Conservation (phyloP, 2,797 vertebrate genomes). For the Pyrocephalus nanus region DNA sequence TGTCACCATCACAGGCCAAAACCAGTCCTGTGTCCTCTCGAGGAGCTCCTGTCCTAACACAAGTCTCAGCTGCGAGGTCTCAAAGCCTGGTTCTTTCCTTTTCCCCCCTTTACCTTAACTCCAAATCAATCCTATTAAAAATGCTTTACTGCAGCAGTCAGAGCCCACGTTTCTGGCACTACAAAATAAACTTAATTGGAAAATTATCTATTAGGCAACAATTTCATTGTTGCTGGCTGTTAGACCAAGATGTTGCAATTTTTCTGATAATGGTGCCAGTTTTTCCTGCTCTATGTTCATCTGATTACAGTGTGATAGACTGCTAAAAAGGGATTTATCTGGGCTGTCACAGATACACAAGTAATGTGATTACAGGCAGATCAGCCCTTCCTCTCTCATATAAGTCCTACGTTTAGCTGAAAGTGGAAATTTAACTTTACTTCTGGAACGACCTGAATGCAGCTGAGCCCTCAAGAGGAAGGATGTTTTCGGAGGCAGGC, state of each 20-base stretch:
- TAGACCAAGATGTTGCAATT: conserved; percentile 33
- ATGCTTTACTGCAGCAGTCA: not conserved
- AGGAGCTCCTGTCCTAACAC: not conserved
- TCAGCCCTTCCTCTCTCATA: not conserved
- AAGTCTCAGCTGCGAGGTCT: fast-evolving
- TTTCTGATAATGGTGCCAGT: not conserved
- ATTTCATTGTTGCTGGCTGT: not conserved
- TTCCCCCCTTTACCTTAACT: not conserved
- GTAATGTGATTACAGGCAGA: not conserved
- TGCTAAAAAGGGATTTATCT: conserved; percentile 12
- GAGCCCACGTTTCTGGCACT: not conserved
- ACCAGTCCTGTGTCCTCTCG: fast-evolving
- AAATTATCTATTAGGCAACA: conserved; percentile 32
- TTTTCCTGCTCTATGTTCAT: conserved; percentile 4
- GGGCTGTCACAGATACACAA: not conserved
- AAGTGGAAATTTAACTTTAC: not conserved
- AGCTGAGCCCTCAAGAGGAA: not conserved
- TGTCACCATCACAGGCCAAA: not conserved
- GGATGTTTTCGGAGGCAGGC: not conserved
- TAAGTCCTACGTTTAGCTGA: not conserved
- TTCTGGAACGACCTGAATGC: not conserved
- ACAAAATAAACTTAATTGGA: not conserved
- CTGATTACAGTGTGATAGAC: not conserved
- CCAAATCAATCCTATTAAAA: not conserved
- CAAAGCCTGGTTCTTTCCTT: not conserved